Evolutionary conservation across 2,797 vertebrate species (phyloP), one percentile per base, ranked within the genome.

Genomic region (Anisognathus igniventris): DNA sequence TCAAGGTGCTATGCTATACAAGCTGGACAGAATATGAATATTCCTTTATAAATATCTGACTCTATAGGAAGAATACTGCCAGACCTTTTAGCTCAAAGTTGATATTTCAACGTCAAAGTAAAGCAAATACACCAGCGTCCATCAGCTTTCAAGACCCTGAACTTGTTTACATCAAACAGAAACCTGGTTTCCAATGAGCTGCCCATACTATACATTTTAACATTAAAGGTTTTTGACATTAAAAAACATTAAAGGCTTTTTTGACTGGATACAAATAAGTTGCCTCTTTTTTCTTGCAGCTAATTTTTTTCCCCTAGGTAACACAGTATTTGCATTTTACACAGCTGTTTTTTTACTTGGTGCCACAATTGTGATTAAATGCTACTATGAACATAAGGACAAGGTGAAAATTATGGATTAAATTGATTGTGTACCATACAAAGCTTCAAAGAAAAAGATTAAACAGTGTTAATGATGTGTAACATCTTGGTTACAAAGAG

Each of bases 391-490:
- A n/a, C 70, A 4, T 31, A 71, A 87, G 44, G 27, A 92, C 12
- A 64, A 80, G n/a, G 39, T 28, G 8, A 89, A 81, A 94, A 82
- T 54, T 89, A 61, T 54, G n/a, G 77, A 77, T 24, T 91, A 84
- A 96, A 92, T 56, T 65, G 47, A 89, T 76, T 77, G 28, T 5
- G 25, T 71, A 93, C 87, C 61, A 42, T 65, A 93, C 42, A 94
- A 95, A 95, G 7, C 68, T 67, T 90, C 65, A 93, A 91, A 93
- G 17, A 74, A 93, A 77, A 83, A 66, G 9, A 91, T 85, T 81
- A 84, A 94, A 50, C 30, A 48, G n/a, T 66, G 86, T 45, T 93
- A 96, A 95, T 79, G 60, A 88, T 64, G 60, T 57, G 35, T 50
- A 95, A 25, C 48, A 81, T 94, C 48, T 42, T 72, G 42, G 37